phyloP scores from a whole-genome alignment of 2,888 invertebrate genomes.

The Thera obeliscata region DNA sequence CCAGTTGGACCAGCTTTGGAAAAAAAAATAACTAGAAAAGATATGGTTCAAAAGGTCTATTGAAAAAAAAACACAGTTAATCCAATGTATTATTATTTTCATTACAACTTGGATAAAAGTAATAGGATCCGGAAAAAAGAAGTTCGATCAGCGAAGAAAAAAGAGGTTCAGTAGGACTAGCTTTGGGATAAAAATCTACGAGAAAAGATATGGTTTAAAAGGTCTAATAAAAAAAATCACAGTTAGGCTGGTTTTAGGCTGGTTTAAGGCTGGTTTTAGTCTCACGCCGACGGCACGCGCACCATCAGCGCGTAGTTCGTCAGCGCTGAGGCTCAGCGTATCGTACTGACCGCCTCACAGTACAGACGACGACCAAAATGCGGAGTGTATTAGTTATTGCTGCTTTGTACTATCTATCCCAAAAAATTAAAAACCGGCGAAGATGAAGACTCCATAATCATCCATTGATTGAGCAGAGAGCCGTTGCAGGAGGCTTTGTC shows the following conservation, averaged over 20 bases:
- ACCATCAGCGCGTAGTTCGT: too few relatives aligned
- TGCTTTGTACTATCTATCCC: constrained; percentile 36
- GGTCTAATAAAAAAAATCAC: too few relatives aligned
- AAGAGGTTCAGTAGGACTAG: too few relatives aligned
- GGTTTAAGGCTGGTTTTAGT: too few relatives aligned
- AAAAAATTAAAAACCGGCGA: constrained; percentile 35
- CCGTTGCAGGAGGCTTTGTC: constrained; percentile 40
- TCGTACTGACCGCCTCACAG: constrained; percentile 26
- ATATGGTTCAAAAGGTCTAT: neutral
- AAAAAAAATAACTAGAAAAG: too few relatives aligned
- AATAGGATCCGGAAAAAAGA: neutral
- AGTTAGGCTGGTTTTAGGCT: too few relatives aligned
- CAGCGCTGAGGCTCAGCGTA: neutral
- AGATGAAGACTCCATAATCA: constrained; percentile 10
- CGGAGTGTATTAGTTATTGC: constrained; percentile 43
- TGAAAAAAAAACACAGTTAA: neutral
- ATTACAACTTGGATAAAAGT: neutral
- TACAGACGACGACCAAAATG: constrained; percentile 40
- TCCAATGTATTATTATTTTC: neutral
- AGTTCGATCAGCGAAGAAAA: neutral
- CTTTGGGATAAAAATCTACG: too few relatives aligned
- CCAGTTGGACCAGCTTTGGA: too few relatives aligned
- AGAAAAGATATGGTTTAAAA: too few relatives aligned
- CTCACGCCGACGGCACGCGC: too few relatives aligned
- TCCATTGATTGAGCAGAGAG: constrained; percentile 40